Percentiles rank a stretch among this genome's conserved stretches.
Conservation (phyloP, 2,797 vertebrate genomes). For the Parauchenoglanis punctatus region DNA sequence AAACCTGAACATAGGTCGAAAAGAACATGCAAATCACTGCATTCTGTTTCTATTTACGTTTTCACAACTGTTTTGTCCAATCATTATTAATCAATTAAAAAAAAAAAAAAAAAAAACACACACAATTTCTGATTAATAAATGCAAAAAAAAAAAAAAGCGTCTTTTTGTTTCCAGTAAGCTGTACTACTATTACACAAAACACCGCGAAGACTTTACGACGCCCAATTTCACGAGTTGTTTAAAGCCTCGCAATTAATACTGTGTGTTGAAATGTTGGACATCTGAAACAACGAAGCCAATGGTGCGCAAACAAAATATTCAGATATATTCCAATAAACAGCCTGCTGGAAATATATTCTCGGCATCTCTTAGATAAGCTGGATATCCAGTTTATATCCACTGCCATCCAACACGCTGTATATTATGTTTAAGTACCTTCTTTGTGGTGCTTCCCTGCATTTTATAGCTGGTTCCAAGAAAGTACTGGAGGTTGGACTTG, state of each 20-base stretch:
- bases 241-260: neutral
- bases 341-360: neutral
- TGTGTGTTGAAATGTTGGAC: neutral
- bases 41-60: no score
- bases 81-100: neutral
- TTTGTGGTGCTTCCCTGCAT: slow-evolving; percentile 53
- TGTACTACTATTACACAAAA: neutral
- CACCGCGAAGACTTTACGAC: neutral
- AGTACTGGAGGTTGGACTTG: slow-evolving; percentile 70
- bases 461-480: slow-evolving; percentile 59
- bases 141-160: no score
- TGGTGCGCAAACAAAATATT: neutral
- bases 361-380: neutral
- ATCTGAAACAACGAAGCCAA: neutral
- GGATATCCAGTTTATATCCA: neutral
- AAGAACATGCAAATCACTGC: no score
- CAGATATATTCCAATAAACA: neutral
- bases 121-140: neutral
- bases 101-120: neutral
- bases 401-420: neutral
- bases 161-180: neutral
- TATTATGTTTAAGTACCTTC: slow-evolving; percentile 65
- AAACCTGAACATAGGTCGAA: no score
- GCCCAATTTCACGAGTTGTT: neutral
- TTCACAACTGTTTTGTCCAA: neutral